Evolutionary conservation across 2,888 invertebrate species (phyloP).

Genomic region (Steinernema hermaphroditum): DNA sequence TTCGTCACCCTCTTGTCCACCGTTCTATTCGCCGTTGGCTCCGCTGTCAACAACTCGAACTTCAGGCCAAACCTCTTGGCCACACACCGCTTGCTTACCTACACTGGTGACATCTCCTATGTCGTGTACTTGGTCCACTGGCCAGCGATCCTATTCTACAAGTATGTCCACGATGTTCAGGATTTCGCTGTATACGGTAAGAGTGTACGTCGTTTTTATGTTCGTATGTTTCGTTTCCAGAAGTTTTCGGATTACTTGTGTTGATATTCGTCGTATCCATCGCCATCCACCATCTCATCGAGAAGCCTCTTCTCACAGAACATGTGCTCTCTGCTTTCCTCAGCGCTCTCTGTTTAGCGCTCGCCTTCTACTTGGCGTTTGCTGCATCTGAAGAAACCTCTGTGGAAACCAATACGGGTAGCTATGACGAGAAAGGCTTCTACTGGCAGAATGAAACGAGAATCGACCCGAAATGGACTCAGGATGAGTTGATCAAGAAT

Average conservation of each 20-base stretch:
- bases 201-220: background rate
- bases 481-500: background rate
- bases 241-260: background rate
- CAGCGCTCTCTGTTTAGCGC: background rate
- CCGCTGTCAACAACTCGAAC: background rate
- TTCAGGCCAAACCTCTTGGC: background rate
- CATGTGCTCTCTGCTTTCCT: background rate
- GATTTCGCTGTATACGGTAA: background rate
- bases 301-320: background rate
- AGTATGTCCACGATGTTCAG: background rate
- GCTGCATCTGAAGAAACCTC: background rate
- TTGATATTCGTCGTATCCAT: background rate
- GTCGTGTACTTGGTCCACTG: constrained; percentile 9
- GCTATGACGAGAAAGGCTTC: background rate
- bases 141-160: constrained; percentile 9
- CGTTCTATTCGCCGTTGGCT: background rate
- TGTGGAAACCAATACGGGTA: background rate
- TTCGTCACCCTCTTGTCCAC: background rate
- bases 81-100: background rate
- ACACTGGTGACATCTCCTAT: constrained; percentile 15
- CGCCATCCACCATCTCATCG: background rate
- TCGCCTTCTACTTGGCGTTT: background rate
- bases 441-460: background rate
- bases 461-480: background rate
- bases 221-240: background rate